phyloP scores from a whole-genome alignment of 2,797 vertebrate genomes.

The Champsocephalus gunnari region DNA sequence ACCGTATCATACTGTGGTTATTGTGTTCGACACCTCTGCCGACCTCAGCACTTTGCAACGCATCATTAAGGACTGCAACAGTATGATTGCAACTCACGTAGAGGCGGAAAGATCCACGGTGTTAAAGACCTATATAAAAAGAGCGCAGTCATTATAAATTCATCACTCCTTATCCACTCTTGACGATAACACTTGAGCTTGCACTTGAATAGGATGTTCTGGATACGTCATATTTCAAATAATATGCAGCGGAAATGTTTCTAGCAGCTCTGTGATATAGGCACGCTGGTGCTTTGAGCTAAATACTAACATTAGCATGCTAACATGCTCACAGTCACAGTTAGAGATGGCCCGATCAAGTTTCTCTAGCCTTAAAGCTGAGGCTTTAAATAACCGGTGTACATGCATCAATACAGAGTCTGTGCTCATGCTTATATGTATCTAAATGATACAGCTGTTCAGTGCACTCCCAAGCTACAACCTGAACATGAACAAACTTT shows the following conservation, averaged over 20 bases:
- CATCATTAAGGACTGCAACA: neutral
- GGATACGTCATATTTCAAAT: constrained; percentile 5
- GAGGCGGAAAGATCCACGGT: neutral
- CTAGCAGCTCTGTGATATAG: neutral
- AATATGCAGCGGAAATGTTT: neutral
- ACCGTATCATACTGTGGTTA: constrained; percentile 9
- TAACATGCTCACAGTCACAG: neutral
- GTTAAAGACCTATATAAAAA: constrained; percentile 26
- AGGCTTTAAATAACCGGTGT: neutral
- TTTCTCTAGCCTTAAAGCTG: neutral
- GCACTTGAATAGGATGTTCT: neutral
- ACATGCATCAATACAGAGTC: neutral
- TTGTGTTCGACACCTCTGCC: constrained; percentile 20
- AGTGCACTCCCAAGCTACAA: neutral
- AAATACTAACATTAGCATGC: constrained; percentile 7
- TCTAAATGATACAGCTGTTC: neutral
- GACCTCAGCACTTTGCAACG: constrained; percentile 6
- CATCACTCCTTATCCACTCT: neutral
- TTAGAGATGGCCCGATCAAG: neutral
- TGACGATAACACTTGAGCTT: neutral
- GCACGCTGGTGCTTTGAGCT: neutral
- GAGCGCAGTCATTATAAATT: neutral
- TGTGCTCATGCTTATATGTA: neutral
- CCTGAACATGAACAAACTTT: neutral
- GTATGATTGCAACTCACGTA: constrained; percentile 10